Base-by-base conservation (phyloP, 2,797 vertebrate species). In the Hypotaenidia philippensis region DNA sequence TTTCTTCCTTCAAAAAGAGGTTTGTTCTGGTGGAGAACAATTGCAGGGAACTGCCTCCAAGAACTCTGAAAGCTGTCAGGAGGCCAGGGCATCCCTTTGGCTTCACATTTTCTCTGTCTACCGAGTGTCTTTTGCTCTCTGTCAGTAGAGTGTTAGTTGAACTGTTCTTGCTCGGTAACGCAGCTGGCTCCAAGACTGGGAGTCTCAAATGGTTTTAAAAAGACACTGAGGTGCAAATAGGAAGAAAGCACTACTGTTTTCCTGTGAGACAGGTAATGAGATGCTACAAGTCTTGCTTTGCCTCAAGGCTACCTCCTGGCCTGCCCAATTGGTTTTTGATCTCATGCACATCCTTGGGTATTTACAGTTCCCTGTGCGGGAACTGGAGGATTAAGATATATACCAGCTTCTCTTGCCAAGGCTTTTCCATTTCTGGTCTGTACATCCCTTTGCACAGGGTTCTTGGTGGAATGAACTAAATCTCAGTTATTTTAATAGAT, bases 401-500 rank as follows among this genome's bases (percentile, higher is more conserved):
- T 23, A 57, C 26, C 21, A 64, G 27, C 5, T 68, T 52, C 20
- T 59, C 11, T 68, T 89, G 41, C 20, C 60, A 60, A 87, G 18
- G 38, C 31, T 85, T 64, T 90, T 77, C n/a, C 22, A 25, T 59
- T 91, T 89, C n/a, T 68, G 32, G 12, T 60, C 45, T 36, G 23
- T 29, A 29, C 17, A 64, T 41, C 25, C 8, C 8, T 80, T 87
- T 78, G 44, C 21, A 64, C 5, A 71, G 57, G n/a, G 21, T 18
- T 75, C 53, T 76, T 55, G 10, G 6, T 31, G n/a, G 53, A 93
- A 87, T 38, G 31, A 92, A 69, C 31, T 41, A 60, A 71, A 19
- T 70, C 38, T 93, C 56, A 85, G 41, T 68, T 91, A 76, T 87
- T 95, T 92, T 85, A 94, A 86, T 63, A 87, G 90, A 88, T 60